phyloP scores from a whole-genome alignment of 2,113 vertebrate species.

The Siniperca chuatsi region DNA sequence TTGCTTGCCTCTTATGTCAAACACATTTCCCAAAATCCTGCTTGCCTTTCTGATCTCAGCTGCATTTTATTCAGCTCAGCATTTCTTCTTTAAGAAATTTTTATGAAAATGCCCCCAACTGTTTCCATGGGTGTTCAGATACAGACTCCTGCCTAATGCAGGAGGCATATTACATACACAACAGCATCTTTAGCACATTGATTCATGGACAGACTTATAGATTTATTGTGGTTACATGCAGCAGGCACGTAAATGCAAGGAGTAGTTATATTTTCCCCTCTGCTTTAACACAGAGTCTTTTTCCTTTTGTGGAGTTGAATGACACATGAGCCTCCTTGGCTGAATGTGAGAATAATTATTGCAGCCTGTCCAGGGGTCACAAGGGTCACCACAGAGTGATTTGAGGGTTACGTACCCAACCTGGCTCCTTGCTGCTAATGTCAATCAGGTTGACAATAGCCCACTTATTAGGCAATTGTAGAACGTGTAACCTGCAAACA shows the following conservation, averaged over 20 bases:
- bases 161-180: not conserved
- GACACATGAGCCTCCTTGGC: conserved; percentile 1
- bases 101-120: conserved; percentile 37
- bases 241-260: not conserved
- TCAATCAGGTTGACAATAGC: conserved; percentile 78
- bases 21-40: conserved; percentile 57
- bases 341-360: conserved; percentile 49
- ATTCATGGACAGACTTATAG: not conserved
- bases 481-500: conserved; percentile 60
- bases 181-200: not conserved
- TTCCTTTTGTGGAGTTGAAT: conserved; percentile 11
- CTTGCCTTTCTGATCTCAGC: conserved; percentile 55
- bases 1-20: conserved; percentile 65
- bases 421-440: conserved; percentile 64
- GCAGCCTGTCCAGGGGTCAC: conserved; percentile 43
- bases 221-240: not conserved
- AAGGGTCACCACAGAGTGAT: conserved; percentile 48
- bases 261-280: not conserved
- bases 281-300: not conserved
- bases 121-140: conserved; percentile 36
- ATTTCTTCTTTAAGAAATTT: conserved; percentile 49
- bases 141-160: not conserved
- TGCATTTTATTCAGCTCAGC: conserved; percentile 69
- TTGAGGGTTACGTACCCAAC: conserved; percentile 57
- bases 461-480: conserved; percentile 70